Conservation (phyloP, 2,888 invertebrate species). For the Nycteola revayana region DNA sequence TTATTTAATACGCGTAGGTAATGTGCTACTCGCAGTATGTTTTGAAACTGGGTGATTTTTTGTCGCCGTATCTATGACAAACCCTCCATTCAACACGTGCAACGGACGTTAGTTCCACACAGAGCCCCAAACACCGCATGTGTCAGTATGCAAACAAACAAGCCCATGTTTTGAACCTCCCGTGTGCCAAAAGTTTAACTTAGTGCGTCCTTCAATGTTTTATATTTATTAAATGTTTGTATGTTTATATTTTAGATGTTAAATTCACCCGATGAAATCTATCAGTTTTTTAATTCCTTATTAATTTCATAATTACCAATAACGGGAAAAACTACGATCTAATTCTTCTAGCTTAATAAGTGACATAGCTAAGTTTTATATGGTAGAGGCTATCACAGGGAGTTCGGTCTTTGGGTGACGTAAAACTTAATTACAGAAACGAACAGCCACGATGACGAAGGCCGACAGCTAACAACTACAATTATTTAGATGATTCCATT, state of each 20-base stretch:
- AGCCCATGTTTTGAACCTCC: too few species aligned
- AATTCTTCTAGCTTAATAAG: slow-evolving; percentile 40
- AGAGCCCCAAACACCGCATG: slow-evolving; percentile 46
- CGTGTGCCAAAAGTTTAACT: too few species aligned
- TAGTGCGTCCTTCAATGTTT: too few species aligned
- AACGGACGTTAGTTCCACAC: slow-evolving; percentile 45
- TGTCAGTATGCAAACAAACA: slow-evolving; percentile 50
- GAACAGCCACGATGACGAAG: slow-evolving; percentile 67
- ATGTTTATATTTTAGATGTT: too few species aligned
- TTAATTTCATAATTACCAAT: too few species aligned
- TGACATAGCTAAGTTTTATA: slow-evolving; percentile 67
- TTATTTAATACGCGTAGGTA: background rate
- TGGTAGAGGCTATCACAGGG: slow-evolving; percentile 73
- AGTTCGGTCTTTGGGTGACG: slow-evolving; percentile 74
- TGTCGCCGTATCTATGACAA: slow-evolving; percentile 33
- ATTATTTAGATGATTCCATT: slow-evolving; percentile 70
- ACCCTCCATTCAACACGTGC: slow-evolving; percentile 48
- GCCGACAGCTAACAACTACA: slow-evolving; percentile 69
- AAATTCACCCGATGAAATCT: too few species aligned
- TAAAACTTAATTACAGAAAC: slow-evolving; percentile 79
- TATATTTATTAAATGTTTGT: too few species aligned
- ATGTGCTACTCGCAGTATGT: slow-evolving; percentile 15
- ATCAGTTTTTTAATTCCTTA: too few species aligned
- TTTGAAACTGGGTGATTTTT: slow-evolving; percentile 44
- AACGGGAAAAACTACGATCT: slow-evolving; percentile 27